Conservation (phyloP, 2,113 vertebrate species). For the Alces alces region DNA sequence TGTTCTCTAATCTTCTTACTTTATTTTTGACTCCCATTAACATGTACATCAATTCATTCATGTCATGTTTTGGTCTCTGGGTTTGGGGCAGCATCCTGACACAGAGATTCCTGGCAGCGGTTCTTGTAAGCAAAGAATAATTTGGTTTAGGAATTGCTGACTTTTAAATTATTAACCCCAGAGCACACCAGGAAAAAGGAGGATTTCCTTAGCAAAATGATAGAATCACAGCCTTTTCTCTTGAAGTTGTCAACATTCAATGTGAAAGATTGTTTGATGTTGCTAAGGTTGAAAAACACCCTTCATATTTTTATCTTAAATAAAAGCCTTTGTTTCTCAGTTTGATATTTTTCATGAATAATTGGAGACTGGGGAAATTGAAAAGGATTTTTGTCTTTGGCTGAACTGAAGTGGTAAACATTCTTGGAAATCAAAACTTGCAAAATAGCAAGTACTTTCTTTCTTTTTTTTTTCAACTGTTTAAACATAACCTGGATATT, state of each 20-base stretch:
- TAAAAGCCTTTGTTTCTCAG: slow-evolving; percentile 62
- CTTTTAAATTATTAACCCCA: slow-evolving; percentile 71
- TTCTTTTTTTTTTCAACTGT: not conserved
- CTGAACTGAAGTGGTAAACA: slow-evolving; percentile 58
- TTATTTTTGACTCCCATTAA: not conserved
- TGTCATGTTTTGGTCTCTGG: not conserved
- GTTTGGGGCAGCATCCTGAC: not conserved
- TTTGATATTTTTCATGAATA: slow-evolving; percentile 70
- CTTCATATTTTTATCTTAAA: not conserved
- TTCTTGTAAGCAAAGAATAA: not conserved
- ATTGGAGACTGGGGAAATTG: slow-evolving; percentile 59
- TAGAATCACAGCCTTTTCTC: slow-evolving; percentile 40
- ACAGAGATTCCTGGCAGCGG: accelerated
- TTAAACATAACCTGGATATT: slow-evolving; percentile 38
- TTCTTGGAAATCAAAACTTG: slow-evolving; percentile 59
- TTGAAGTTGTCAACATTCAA: slow-evolving; percentile 53
- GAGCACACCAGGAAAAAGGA: slow-evolving; percentile 40
- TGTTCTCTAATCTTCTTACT: not conserved
- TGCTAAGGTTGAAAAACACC: slow-evolving; percentile 55
- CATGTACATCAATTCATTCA: not conserved
- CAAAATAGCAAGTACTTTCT: slow-evolving; percentile 16
- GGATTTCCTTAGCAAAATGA: slow-evolving; percentile 44
- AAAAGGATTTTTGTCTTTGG: slow-evolving; percentile 53
- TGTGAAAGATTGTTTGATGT: slow-evolving; percentile 68
- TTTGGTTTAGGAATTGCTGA: slow-evolving; percentile 64